phyloP scores from a whole-genome alignment of 1,140 invertebrate genomes.

The Trialeurodes vaporariorum region DNA sequence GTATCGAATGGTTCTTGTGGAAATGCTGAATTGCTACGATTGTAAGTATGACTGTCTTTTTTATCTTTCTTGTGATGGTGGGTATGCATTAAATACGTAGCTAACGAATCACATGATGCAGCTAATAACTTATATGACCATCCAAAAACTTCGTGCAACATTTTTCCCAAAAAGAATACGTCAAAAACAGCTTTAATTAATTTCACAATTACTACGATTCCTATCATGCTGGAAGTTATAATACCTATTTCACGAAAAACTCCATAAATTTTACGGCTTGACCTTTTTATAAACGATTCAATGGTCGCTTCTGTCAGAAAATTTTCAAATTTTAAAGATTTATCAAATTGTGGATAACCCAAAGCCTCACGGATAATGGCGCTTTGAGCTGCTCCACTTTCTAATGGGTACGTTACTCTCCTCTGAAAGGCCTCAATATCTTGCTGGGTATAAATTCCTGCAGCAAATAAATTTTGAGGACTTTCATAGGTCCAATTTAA shows the following conservation, averaged over 20 bases:
- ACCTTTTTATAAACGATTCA: neutral
- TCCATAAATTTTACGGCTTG: neutral
- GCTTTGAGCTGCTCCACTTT: neutral
- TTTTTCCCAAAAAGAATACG: neutral
- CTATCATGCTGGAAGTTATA: neutral
- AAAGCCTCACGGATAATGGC: conserved; percentile 1
- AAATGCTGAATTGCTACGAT: no score
- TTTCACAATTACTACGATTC: neutral
- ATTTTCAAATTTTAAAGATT: neutral
- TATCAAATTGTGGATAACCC: neutral
- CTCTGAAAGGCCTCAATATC: neutral
- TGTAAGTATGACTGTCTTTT: no score
- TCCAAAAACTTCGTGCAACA: neutral
- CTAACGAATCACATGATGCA: neutral
- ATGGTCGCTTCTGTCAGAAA: neutral
- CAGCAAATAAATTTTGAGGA: neutral
- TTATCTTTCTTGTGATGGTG: neutral
- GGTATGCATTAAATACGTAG: neutral
- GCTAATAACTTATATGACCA: neutral
- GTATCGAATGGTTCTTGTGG: no score
- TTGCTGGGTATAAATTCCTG: neutral
- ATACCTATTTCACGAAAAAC: neutral
- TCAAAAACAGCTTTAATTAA: neutral
- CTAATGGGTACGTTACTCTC: conserved; percentile 4
- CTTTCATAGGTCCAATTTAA: neutral